Base-by-base conservation (phyloP, 2,888 invertebrate genomes). In the Erebia ligea region DNA sequence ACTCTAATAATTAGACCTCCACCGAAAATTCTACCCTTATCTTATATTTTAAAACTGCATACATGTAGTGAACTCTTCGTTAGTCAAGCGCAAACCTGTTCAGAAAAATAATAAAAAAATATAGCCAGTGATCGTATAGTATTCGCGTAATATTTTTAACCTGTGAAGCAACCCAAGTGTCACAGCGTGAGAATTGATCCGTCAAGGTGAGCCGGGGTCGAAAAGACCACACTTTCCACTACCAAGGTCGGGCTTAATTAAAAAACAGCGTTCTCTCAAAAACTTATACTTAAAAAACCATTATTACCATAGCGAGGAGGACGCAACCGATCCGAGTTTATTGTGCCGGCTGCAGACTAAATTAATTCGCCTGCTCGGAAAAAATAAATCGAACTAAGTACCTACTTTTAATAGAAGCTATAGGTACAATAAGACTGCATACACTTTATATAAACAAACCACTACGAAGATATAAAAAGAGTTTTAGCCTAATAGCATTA, bases 161-260 rank as follows among this genome's bases (percentile, higher is more conserved):
- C 74, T 72, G 72, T 74, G 74, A 72, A 70, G 74, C 70, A 74
- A 71, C 73, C 45, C 57, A 75, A 73, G 80, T 81, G 83, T 83
- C 83, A 82, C 82, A 81, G 77, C 82, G 81, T 82, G 81, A 79
- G 81, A 86, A 85, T 83, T 81, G 80, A 85, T 84, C 81, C 80
- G 85, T 83, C 88, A 88, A 87, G 89, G 84, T 80, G 77, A 86
- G 77, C 83, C 63, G 75, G 84, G 81, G 81, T 80, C 85, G 76
- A 80, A 83, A 78, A 75, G 75, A 78, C 81, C 84, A 84, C 79
- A 86, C 91, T 90, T 91, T 91, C 91, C 82, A 85, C 73, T 72
- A 52, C 73, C 81, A 88, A 89, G 89, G 91, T 85, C 81, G 69
- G 71, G 62, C 56, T 65, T 70, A 77, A 75, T 81, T 76, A 82